A percentile compares a stretch with the other conserved stretches of the same genome.
Conservation (phyloP, 2,797 vertebrate genomes). For the Smutsia temminckii region DNA sequence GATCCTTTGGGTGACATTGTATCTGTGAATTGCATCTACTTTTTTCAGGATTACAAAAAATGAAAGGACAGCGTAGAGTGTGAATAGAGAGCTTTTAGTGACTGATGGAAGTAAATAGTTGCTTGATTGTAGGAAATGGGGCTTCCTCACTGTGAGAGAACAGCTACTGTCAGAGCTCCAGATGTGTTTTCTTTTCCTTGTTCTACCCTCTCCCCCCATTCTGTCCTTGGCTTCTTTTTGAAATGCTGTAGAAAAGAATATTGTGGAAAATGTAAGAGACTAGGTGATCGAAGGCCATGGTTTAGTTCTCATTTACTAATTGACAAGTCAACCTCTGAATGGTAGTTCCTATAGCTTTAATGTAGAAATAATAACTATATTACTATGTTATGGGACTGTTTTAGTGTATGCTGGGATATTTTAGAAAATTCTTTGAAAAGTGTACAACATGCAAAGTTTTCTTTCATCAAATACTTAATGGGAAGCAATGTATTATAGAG, state of each 20-base stretch:
- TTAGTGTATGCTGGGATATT: constrained; percentile 20
- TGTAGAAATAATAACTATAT: background rate
- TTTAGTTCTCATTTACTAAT: background rate
- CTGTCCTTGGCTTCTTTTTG: background rate
- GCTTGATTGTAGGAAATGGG: constrained; percentile 68
- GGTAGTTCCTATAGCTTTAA: background rate
- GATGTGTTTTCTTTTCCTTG: background rate
- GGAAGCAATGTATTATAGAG: background rate
- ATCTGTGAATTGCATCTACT: background rate
- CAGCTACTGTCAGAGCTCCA: background rate
- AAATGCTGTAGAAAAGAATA: background rate
- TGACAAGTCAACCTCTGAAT: background rate
- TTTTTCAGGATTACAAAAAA: background rate
- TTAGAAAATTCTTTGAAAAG: background rate
- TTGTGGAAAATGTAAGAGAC: background rate
- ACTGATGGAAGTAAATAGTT: background rate
- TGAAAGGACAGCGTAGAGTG: background rate
- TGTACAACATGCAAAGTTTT: background rate
- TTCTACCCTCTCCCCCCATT: background rate
- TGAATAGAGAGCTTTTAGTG: background rate
- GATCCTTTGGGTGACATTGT: background rate
- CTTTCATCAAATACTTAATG: background rate
- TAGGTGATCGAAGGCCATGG: background rate
- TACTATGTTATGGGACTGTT: background rate
- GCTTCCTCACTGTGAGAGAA: constrained; percentile 52